Conservation (phyloP, 1,140 invertebrate species). For the Drosophila asahinai region DNA sequence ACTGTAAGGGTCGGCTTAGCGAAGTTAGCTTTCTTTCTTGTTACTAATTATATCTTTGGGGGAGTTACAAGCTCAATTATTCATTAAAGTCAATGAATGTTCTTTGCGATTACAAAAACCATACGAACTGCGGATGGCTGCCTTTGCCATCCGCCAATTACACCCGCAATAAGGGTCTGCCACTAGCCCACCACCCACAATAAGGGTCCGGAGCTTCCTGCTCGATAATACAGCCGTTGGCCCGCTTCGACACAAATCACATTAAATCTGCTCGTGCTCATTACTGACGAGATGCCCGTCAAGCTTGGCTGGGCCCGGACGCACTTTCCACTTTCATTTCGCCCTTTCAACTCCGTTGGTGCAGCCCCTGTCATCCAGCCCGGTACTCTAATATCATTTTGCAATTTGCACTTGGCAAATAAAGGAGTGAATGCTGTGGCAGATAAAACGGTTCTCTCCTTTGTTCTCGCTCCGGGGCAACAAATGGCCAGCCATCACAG, state of each 20-base stretch:
- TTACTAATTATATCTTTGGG: slow-evolving; percentile 19
- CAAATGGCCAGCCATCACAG: slow-evolving; percentile 29
- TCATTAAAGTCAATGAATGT: slow-evolving; percentile 76
- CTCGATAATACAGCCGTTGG: slow-evolving; percentile 61
- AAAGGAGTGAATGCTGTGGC: slow-evolving; percentile 82
- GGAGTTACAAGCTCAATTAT: slow-evolving; percentile 67
- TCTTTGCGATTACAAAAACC: slow-evolving; percentile 22
- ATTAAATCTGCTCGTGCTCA: slow-evolving; percentile 80
- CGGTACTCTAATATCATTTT: slow-evolving; percentile 77
- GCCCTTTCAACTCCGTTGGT: slow-evolving; percentile 32
- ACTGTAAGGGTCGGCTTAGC: too few species aligned
- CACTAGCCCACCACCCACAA: slow-evolving; percentile 21
- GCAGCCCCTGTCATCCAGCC: slow-evolving; percentile 18
- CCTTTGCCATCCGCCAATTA: slow-evolving; percentile 63
- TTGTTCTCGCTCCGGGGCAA: slow-evolving; percentile 68
- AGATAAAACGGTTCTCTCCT: slow-evolving; percentile 72
- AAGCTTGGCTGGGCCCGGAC: slow-evolving; percentile 50
- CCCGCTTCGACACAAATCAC: slow-evolving; percentile 77
- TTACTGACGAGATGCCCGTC: slow-evolving; percentile 61
- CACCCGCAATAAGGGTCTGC: slow-evolving; percentile 30
- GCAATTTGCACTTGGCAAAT: slow-evolving; percentile 84
- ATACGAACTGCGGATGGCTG: slow-evolving; percentile 45
- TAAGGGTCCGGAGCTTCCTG: slow-evolving; percentile 24
- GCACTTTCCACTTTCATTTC: slow-evolving; percentile 67
- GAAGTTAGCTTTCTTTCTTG: too few species aligned